Evolutionary conservation across 2,888 invertebrate genomes (phyloP).

Genomic region (Athripsodes cinereus): DNA sequence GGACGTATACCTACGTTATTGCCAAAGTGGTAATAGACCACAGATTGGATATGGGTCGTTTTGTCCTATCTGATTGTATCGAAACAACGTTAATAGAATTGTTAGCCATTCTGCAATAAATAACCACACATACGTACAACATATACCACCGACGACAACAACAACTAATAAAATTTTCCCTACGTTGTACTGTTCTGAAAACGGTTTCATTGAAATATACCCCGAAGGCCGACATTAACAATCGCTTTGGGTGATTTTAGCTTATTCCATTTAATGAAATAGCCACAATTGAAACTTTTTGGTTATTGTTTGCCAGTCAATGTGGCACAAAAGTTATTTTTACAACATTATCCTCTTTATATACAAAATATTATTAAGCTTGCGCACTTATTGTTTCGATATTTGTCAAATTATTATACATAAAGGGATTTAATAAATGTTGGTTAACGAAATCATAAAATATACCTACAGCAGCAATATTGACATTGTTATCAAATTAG

Average conservation of each 20-base stretch:
- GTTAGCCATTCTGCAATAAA: slow-evolving; percentile 6
- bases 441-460: no score
- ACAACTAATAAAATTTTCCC: neutral
- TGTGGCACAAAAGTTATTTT: neutral
- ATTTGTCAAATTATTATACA: no score
- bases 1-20: slow-evolving; percentile 10
- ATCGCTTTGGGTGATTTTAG: neutral
- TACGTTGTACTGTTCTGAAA: neutral
- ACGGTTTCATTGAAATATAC: neutral
- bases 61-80: slow-evolving; percentile 24
- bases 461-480: no score
- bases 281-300: neutral
- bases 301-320: neutral
- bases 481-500: no score
- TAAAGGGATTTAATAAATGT: no score
- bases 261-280: neutral
- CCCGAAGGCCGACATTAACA: neutral
- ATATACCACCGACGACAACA: neutral
- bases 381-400: no score
- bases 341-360: no score
- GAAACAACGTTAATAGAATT: slow-evolving; percentile 25
- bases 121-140: neutral
- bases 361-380: no score
- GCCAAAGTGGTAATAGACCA: slow-evolving; percentile 19
- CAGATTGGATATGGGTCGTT: slow-evolving; percentile 24